These are phyloP conservation scores for Onychostruthus taczanowskii DNA, from an alignment of 2,113 vertebrate species.

Conservation along the genomic window DNA sequence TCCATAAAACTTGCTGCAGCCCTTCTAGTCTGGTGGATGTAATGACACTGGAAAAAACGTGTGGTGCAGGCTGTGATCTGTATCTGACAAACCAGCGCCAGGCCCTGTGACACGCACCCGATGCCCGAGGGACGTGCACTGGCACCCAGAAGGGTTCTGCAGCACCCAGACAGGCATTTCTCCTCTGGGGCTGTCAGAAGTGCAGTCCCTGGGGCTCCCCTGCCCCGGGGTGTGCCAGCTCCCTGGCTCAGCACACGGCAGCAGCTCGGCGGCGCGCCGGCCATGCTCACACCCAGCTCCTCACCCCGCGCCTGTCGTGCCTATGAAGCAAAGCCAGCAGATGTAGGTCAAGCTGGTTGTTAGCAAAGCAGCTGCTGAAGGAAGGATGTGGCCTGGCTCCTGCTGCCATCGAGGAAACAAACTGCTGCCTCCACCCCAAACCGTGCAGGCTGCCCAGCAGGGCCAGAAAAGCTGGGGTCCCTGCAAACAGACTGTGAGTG, in stretches of 20 bases:
- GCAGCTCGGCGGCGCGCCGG: fast-evolving
- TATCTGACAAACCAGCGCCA: background rate
- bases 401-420: background rate
- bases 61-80: background rate
- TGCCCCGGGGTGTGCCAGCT: background rate
- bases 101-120: fast-evolving
- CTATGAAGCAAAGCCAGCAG: background rate
- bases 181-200: background rate
- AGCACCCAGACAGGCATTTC: background rate
- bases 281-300: background rate
- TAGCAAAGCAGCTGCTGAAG: background rate
- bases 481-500: background rate
- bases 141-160: background rate
- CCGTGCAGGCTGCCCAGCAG: fast-evolving
- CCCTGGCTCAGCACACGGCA: background rate
- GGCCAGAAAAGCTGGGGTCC: background rate
- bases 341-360: background rate
- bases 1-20: background rate
- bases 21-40: background rate
- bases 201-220: background rate
- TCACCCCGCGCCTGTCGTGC: fast-evolving
- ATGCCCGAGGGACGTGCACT: background rate
- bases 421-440: background rate
- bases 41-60: background rate
- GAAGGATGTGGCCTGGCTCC: background rate